phyloP scores from a whole-genome alignment of 1,140 invertebrate genomes.

The Diachasma alloeum region DNA sequence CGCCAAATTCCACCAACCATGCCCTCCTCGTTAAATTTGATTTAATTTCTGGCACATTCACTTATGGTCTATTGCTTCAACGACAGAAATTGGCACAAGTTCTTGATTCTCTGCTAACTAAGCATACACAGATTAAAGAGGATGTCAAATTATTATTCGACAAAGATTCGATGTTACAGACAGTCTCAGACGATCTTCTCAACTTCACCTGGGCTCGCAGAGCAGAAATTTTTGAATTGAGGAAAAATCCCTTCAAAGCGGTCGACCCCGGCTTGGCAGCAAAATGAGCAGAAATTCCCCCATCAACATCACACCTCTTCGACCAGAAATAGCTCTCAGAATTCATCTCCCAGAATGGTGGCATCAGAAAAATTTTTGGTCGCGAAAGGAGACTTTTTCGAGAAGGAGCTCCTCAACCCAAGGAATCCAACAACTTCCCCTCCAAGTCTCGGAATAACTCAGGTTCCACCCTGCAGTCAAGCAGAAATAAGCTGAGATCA shows the following conservation, averaged over 20 bases:
- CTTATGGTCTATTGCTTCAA: background rate
- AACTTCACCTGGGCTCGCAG: conserved; percentile 27
- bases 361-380: conserved; percentile 16
- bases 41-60: background rate
- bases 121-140: conserved; percentile 3
- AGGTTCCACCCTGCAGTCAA: too few species aligned
- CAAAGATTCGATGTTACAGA: conserved; percentile 11
- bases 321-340: conserved; percentile 25
- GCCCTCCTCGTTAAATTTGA: background rate
- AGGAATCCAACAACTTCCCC: too few species aligned
- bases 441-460: too few species aligned
- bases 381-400: background rate
- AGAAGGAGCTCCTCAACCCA: too few species aligned
- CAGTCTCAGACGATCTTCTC: conserved; percentile 20
- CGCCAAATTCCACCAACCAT: background rate
- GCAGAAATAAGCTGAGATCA: too few species aligned
- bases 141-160: conserved; percentile 16
- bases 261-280: background rate
- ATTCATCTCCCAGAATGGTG: conserved; percentile 20
- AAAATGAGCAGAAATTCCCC: conserved; percentile 29
- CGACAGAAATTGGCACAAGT: background rate
- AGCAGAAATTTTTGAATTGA: conserved; percentile 23
- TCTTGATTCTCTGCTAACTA: background rate
- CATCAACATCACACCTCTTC: conserved; percentile 28
- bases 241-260: conserved; percentile 7